Conservation (phyloP, 2,888 invertebrate genomes). For the Chrysomela aeneicollis region DNA sequence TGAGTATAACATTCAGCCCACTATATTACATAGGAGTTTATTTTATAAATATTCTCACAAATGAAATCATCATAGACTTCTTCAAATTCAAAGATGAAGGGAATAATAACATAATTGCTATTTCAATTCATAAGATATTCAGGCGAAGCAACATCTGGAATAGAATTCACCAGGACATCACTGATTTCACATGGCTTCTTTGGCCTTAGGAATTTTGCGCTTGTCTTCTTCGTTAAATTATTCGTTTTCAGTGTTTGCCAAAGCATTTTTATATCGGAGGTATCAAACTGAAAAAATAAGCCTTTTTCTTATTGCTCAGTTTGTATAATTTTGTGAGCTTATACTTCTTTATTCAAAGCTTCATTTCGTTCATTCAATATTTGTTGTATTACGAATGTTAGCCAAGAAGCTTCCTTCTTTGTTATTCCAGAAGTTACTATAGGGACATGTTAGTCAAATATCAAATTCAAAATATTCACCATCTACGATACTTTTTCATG, state of each 20-base stretch:
- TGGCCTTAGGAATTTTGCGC: not conserved
- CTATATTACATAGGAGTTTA: not conserved
- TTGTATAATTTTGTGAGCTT: conserved; percentile 12
- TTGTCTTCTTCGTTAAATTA: conserved; percentile 7
- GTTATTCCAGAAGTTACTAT: too few species aligned
- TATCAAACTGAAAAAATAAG: conserved; percentile 10
- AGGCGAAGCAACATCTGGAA: not conserved
- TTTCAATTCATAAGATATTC: not conserved
- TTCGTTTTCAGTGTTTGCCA: conserved; percentile 9
- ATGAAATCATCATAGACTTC: not conserved
- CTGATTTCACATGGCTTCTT: conserved; percentile 10
- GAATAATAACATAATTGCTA: not conserved
- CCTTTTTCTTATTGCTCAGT: conserved; percentile 9
- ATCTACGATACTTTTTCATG: too few species aligned
- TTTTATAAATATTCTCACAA: not conserved
- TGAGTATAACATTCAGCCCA: conserved; percentile 1
- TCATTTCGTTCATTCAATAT: conserved; percentile 4
- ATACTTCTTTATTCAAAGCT: not conserved
- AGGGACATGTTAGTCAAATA: too few species aligned
- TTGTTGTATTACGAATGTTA: conserved; percentile 7
- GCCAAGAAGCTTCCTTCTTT: conserved; percentile 22
- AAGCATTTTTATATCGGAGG: not conserved
- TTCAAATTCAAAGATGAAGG: not conserved
- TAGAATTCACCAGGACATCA: not conserved
- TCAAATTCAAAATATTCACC: too few species aligned